phyloP scores from a whole-genome alignment of 1,140 invertebrate genomes.

The Magallana ariakensis region DNA sequence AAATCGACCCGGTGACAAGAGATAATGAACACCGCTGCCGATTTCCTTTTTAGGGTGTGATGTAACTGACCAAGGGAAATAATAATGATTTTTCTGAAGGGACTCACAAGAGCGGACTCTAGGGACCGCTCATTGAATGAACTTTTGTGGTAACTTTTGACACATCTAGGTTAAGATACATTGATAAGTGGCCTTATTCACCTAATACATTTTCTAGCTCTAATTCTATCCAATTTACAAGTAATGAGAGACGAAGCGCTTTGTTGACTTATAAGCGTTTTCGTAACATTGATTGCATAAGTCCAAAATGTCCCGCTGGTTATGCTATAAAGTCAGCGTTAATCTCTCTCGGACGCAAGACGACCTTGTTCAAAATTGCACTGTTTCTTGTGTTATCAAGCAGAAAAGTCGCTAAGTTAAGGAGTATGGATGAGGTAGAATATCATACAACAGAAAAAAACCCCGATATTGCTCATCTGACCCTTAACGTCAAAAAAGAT shows the following conservation, averaged over 20 bases:
- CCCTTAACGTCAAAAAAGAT: no score
- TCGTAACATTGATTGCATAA: neutral
- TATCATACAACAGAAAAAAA: no score
- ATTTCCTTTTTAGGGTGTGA: neutral
- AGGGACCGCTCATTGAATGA: neutral
- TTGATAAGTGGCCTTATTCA: neutral
- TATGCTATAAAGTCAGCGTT: neutral
- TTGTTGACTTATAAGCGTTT: constrained; percentile 11
- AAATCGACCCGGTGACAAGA: constrained; percentile 14
- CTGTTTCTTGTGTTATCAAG: no score
- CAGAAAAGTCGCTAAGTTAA: no score
- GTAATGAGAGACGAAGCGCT: neutral
- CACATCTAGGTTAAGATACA: constrained; percentile 34
- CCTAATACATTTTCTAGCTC: neutral
- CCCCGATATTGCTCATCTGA: no score
- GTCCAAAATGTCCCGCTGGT: neutral
- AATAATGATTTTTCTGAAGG: neutral
- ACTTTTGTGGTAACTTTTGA: constrained; percentile 26
- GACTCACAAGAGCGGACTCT: neutral
- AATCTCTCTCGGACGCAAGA: neutral
- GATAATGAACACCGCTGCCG: constrained; percentile 12
- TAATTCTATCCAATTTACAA: constrained; percentile 3
- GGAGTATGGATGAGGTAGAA: no score
- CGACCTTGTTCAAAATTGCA: neutral
- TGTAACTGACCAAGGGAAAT: constrained; percentile 16